Evolutionary conservation across 1,140 invertebrate species (phyloP).

Genomic region (Elysia chlorotica): DNA sequence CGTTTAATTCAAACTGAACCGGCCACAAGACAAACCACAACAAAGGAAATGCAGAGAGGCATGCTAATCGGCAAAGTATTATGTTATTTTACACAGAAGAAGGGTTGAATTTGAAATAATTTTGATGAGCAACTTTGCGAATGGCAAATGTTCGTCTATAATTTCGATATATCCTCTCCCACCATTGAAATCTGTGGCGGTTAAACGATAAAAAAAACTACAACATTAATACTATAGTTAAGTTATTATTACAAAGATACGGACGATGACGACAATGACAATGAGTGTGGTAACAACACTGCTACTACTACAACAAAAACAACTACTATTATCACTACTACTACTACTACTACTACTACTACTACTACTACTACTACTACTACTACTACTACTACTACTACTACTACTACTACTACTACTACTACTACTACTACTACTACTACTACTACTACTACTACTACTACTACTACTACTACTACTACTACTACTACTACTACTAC

Average conservation of each 20-base stretch:
- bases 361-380: constrained; percentile 1
- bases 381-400: no score
- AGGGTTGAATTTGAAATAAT: not conserved
- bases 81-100: not conserved
- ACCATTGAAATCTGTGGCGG: not conserved
- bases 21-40: not conserved
- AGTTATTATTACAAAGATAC: not conserved
- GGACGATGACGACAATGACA: not conserved
- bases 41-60: not conserved
- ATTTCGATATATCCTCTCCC: not conserved
- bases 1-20: not conserved
- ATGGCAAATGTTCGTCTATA: not conserved
- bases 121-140: not conserved
- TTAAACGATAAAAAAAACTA: not conserved
- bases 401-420: no score
- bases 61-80: not conserved
- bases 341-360: constrained; percentile 5
- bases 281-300: not conserved
- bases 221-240: not conserved
- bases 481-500: no score
- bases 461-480: no score
- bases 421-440: no score
- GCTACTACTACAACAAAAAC: not conserved
- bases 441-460: no score
- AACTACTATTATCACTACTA: constrained; percentile 1